Conservation (phyloP, 2,888 invertebrate species). For the Tortrix viridana region DNA sequence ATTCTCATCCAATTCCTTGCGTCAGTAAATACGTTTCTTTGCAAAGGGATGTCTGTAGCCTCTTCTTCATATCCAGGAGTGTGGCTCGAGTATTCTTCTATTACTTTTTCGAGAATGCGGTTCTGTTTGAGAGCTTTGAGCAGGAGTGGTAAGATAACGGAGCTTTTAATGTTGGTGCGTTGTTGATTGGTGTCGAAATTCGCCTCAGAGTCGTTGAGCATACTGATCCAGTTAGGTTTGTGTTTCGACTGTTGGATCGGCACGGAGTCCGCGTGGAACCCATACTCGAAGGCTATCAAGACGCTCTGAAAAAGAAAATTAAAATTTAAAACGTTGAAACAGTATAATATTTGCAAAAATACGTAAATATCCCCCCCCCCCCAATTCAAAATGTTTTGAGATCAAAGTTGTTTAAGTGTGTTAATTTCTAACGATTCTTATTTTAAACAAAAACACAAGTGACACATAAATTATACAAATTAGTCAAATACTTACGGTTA, state of each 20-base stretch:
- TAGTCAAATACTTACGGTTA: too few species aligned
- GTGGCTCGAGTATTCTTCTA: slow-evolving; percentile 57
- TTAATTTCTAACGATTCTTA: too few species aligned
- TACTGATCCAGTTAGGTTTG: slow-evolving; percentile 57
- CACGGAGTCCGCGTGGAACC: slow-evolving; percentile 50
- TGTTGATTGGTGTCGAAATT: slow-evolving; percentile 53
- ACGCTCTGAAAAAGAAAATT: slow-evolving; percentile 64
- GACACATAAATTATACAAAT: not conserved
- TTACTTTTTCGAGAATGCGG: slow-evolving; percentile 55
- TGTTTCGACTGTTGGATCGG: slow-evolving; percentile 42
- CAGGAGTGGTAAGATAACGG: slow-evolving; percentile 64
- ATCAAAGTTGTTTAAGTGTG: too few species aligned
- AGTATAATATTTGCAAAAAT: not conserved
- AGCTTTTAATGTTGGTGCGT: slow-evolving; percentile 52
- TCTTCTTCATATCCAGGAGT: slow-evolving; percentile 48
- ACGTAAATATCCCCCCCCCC: too few species aligned
- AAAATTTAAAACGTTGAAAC: not conserved
- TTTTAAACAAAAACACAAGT: not conserved
- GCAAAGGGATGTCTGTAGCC: slow-evolving; percentile 52
- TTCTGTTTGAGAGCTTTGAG: slow-evolving; percentile 66
- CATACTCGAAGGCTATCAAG: slow-evolving; percentile 68
- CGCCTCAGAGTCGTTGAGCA: slow-evolving; percentile 59
- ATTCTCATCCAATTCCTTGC: slow-evolving; percentile 56
- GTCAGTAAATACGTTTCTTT: slow-evolving; percentile 55
- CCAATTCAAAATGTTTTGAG: too few species aligned